A percentile compares a stretch with the other conserved stretches of the same genome.
These are phyloP conservation scores for Oxyura jamaicensis DNA, from an alignment of 2,113 vertebrate species.

Conservation along the genomic window DNA sequence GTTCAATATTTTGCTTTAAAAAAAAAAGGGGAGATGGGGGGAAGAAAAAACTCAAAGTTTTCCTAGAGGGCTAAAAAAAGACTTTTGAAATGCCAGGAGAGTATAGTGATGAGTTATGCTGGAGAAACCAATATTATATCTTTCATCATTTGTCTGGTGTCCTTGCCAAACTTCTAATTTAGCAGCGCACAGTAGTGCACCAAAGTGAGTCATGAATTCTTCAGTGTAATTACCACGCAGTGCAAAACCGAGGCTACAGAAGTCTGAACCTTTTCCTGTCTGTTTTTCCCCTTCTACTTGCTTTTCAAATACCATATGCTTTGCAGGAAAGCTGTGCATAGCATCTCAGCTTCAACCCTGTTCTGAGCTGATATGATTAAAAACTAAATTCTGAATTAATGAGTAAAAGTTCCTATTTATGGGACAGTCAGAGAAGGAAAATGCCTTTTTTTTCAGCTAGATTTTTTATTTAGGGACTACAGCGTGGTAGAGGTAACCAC, in stretches of 20 bases:
- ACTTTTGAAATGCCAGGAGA: neutral
- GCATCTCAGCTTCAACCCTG: neutral
- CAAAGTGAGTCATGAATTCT: conserved; percentile 73
- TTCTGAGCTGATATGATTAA: neutral
- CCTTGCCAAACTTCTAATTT: conserved; percentile 66
- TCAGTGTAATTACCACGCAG: conserved; percentile 62
- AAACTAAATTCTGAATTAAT: neutral
- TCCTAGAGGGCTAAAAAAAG: conserved; percentile 26
- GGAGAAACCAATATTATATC: conserved; percentile 59
- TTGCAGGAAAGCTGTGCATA: neutral
- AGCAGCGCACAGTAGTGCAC: conserved; percentile 61
- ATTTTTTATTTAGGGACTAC: neutral
- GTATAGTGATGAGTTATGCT: conserved; percentile 15
- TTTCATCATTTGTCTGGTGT: conserved; percentile 60
- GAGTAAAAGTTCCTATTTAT: neutral
- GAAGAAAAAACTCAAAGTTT: neutral
- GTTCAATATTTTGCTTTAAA: neutral
- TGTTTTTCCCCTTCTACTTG: neutral
- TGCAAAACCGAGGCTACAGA: conserved; percentile 57
- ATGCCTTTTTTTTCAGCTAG: neutral
- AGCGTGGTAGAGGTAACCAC: neutral
- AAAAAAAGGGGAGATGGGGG: no score
- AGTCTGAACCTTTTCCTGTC: conserved; percentile 74
- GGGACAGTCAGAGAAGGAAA: neutral
- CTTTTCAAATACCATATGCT: conserved; percentile 6